Percentiles rank a stretch among this genome's conserved stretches.
Evolutionary conservation across 2,113 vertebrate species (phyloP).

Genomic region (Cyphomyrus plagiostoma): DNA sequence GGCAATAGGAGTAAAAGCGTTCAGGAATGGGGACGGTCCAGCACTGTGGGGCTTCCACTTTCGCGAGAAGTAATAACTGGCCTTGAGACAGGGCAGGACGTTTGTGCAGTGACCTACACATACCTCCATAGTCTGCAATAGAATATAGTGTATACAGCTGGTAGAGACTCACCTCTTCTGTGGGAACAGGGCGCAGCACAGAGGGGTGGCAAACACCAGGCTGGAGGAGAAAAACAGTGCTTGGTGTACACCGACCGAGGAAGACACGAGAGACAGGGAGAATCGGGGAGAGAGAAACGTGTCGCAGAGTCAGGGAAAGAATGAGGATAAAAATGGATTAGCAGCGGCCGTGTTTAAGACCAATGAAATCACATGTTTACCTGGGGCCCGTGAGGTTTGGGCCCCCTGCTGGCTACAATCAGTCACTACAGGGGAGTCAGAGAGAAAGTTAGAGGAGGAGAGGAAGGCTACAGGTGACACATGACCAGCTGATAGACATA

Average conservation of each 20-base stretch:
- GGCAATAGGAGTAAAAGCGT: neutral
- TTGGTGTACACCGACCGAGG: neutral
- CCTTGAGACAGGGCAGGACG: neutral
- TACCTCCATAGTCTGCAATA: constrained; percentile 70
- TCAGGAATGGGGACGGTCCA: neutral
- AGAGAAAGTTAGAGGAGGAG: neutral
- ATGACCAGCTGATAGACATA: neutral
- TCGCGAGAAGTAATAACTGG: neutral
- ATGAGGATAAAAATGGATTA: neutral
- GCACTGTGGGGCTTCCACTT: neutral
- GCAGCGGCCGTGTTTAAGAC: neutral
- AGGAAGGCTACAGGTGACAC: neutral
- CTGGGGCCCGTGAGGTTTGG: neutral
- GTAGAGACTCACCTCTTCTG: constrained; percentile 82
- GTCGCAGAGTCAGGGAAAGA: neutral
- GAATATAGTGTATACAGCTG: constrained; percentile 46
- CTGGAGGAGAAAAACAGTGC: constrained; percentile 48
- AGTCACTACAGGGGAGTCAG: neutral
- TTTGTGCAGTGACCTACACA: neutral
- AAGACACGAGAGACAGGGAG: neutral
- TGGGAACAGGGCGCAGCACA: constrained; percentile 89
- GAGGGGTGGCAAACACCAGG: constrained; percentile 85
- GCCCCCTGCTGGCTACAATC: neutral
- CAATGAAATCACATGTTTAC: neutral
- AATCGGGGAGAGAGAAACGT: neutral